Evolutionary conservation across 1,140 invertebrate genomes (phyloP), one percentile per base, ranked within the genome.

Genomic region (Sinella curviseta): DNA sequence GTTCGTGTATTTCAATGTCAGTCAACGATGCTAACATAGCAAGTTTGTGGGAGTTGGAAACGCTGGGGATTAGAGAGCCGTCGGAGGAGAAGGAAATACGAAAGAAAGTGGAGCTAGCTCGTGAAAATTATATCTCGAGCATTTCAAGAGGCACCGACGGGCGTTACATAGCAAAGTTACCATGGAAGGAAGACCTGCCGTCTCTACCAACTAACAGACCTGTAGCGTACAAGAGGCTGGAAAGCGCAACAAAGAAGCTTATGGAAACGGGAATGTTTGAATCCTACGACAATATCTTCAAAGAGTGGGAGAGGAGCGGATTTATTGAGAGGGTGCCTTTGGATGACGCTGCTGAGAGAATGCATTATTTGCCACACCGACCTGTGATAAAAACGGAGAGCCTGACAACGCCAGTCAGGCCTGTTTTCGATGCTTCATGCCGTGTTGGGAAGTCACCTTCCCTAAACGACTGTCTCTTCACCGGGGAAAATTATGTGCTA

Each of bases 401-500:
- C 76, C 1, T 35, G 1, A 81, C 79, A 20, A 82, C 80, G 1
- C 76, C 80, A 48, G 30, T 82, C 82, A 78, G 84, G 3, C 82
- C 81, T 67, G 57, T 86, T 54, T 85, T 86, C 33, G 67, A 81
- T 24, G 74, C 75, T 0, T 83, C 85, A 1, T 76, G 79, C 31
- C 81, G 80, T 8, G 8, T 20, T 12, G 20, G 20, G 20, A 20
- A 20, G 84, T 0, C 55, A 85, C 77, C 83, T 26, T 86, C 86
- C 0, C 81, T 87, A 20, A 88, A 88, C 81, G 74, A 86, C n/a
- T 87, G 84, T 78, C 77, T 86, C 0, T 83, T 86, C 67, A 86
- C 84, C 36, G 86, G 86, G 30, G 78, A 80, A 2, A 87, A 87
- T 83, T 80, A 88, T 0, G 84, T 88, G 16, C 86, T 87, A 78